Evolutionary conservation across 30 jellyfish, hydroid and myxozoan genomes (phyloP).

Genomic region (Chrysaora quinquecirrha): DNA sequence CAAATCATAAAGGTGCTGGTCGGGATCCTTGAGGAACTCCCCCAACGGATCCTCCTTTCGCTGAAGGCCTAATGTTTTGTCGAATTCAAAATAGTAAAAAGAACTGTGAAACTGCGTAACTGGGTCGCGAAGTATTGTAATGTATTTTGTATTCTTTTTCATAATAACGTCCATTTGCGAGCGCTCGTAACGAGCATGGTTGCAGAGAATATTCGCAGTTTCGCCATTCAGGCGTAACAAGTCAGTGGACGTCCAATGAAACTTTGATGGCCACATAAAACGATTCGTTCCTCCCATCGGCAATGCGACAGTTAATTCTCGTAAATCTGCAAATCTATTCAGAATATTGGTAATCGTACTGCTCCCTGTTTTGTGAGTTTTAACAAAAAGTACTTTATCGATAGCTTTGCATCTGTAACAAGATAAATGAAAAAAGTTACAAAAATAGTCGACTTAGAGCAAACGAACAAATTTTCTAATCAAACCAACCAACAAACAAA

Average conservation of each 20-base stretch:
- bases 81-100: constrained; percentile 84
- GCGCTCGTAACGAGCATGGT: constrained; percentile 96
- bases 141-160: constrained; percentile 79
- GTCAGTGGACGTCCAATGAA: constrained; percentile 95
- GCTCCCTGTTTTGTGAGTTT: constrained; percentile 97
- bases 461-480: not conserved
- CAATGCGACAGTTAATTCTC: constrained; percentile 80
- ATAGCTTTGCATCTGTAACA: constrained; percentile 76
- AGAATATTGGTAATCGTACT: constrained; percentile 94
- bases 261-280: constrained; percentile 88
- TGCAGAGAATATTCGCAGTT: constrained; percentile 86
- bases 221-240: constrained; percentile 88
- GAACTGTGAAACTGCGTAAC: constrained; percentile 95
- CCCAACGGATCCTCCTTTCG: constrained; percentile 71
- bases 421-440: not conserved
- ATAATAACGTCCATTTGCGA: constrained; percentile 85
- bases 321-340: constrained; percentile 90
- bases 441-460: not conserved
- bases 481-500: not conserved
- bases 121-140: constrained; percentile 90
- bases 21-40: constrained; percentile 93
- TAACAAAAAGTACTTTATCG: constrained; percentile 62
- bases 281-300: constrained; percentile 86
- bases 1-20: constrained; percentile 77
- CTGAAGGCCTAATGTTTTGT: constrained; percentile 59